phyloP scores from a whole-genome alignment of 2,113 vertebrate genomes.

The Leucopsar rothschildi region DNA sequence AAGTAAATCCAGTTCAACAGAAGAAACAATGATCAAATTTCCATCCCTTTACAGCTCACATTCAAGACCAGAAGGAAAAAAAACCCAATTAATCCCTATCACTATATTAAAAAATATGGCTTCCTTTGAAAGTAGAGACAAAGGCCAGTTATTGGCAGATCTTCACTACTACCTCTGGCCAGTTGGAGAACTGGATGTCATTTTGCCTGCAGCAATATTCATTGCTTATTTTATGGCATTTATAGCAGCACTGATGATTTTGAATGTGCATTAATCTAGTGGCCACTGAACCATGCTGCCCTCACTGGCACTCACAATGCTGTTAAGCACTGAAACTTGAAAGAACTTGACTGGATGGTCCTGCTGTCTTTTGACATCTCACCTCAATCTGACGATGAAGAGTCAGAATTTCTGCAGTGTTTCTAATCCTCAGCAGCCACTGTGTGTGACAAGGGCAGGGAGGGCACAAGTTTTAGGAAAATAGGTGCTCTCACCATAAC shows the following conservation, averaged over 20 bases:
- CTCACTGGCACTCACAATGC: fast-evolving
- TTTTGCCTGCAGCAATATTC: not conserved
- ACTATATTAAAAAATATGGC: not conserved
- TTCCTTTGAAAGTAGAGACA: not conserved
- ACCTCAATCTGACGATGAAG: too few relatives aligned
- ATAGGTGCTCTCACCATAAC: not conserved
- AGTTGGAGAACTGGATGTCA: not conserved
- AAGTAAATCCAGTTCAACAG: not conserved
- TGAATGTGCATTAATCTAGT: not conserved
- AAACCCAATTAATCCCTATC: fast-evolving
- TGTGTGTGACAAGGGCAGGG: not conserved
- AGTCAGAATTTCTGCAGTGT: not conserved
- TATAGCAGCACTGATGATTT: not conserved
- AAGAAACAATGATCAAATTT: not conserved
- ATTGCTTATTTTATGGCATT: not conserved
- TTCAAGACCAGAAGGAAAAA: not conserved
- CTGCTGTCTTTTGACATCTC: not conserved
- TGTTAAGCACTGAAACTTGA: not conserved
- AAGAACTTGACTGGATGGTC: not conserved
- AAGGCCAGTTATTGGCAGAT: not conserved
- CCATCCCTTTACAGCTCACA: not conserved
- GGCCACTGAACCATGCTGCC: not conserved
- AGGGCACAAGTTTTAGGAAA: not conserved
- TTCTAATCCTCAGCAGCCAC: not conserved
- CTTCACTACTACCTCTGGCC: not conserved